Evolutionary conservation across 2,797 vertebrate genomes (phyloP).

Genomic region (Labroides dimidiatus): DNA sequence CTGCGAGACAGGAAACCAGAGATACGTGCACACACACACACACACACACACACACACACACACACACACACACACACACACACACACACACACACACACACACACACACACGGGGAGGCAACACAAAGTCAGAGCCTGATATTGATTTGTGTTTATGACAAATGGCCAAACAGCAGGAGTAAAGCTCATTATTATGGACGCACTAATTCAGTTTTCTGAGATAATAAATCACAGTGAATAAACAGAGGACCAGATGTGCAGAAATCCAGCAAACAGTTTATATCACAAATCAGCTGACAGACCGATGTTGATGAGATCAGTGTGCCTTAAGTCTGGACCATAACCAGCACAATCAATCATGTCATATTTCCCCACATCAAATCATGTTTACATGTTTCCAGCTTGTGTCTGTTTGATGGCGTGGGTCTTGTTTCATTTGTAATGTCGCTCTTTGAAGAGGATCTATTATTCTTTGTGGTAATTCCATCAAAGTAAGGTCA

Average conservation of each 20-base stretch:
- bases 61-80: conserved; percentile 1
- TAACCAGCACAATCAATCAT: conserved; percentile 34
- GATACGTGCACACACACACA: conserved; percentile 1
- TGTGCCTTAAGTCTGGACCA: background rate
- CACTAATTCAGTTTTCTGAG: background rate
- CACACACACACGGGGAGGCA: conserved; percentile 8
- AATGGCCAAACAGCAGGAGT: conserved; percentile 36
- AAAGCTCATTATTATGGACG: background rate
- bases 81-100: conserved; percentile 16
- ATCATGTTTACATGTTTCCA: conserved; percentile 3
- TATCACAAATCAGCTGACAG: background rate
- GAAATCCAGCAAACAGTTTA: background rate
- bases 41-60: too few species aligned
- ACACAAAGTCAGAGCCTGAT: conserved; percentile 34
- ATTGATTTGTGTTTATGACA: conserved; percentile 62
- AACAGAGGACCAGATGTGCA: conserved; percentile 1
- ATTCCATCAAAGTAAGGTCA: conserved; percentile 84
- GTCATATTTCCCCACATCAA: conserved; percentile 28
- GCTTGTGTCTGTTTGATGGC: conserved; percentile 25
- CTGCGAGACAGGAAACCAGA: conserved; percentile 32
- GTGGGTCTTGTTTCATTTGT: conserved; percentile 30
- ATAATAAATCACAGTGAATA: conserved; percentile 1
- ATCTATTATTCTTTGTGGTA: conserved; percentile 66
- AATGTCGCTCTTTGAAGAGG: conserved; percentile 47
- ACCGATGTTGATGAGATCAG: conserved; percentile 25